Percentiles rank a stretch among this genome's conserved stretches.
These are phyloP conservation scores for Acleris laterana DNA, from an alignment of 2,888 invertebrate species.

Conservation along the genomic window DNA sequence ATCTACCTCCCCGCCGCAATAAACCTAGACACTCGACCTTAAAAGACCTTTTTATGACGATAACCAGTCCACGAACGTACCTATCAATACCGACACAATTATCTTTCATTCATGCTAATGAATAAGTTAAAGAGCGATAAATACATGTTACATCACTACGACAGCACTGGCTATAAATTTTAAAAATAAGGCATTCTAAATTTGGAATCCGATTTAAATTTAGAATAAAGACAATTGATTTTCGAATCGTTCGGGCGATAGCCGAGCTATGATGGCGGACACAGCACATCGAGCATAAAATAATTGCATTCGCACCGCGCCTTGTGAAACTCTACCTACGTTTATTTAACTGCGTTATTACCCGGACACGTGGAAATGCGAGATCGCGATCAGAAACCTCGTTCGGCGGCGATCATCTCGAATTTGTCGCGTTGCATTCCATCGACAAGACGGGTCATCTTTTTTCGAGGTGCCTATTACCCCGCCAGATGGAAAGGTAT, in stretches of 20 bases:
- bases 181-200: slow-evolving; percentile 25
- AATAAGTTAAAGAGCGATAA: slow-evolving; percentile 30
- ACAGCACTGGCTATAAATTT: slow-evolving; percentile 16
- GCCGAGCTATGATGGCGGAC: slow-evolving; percentile 65
- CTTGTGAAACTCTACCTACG: slow-evolving; percentile 64
- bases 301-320: slow-evolving; percentile 76
- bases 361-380: slow-evolving; percentile 62
- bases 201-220: slow-evolving; percentile 12
- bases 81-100: slow-evolving; percentile 14
- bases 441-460: slow-evolving; percentile 69
- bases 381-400: slow-evolving; percentile 49
- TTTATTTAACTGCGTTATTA: slow-evolving; percentile 59
- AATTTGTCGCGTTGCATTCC: slow-evolving; percentile 72
- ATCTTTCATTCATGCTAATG: slow-evolving; percentile 35
- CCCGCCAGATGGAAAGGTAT: slow-evolving; percentile 18
- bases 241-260: slow-evolving; percentile 10
- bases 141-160: slow-evolving; percentile 35
- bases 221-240: slow-evolving; percentile 15
- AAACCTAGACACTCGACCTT: slow-evolving; percentile 23
- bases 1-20: slow-evolving; percentile 23
- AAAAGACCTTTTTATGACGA: slow-evolving; percentile 29
- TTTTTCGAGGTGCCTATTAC: slow-evolving; percentile 54
- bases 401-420: slow-evolving; percentile 59
- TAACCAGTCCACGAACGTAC: slow-evolving; percentile 3
- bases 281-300: slow-evolving; percentile 71